A percentile compares a stretch with the other conserved stretches of the same genome.
Evolutionary conservation across 2,113 vertebrate genomes (phyloP).

Genomic region (Mungos mungo): DNA sequence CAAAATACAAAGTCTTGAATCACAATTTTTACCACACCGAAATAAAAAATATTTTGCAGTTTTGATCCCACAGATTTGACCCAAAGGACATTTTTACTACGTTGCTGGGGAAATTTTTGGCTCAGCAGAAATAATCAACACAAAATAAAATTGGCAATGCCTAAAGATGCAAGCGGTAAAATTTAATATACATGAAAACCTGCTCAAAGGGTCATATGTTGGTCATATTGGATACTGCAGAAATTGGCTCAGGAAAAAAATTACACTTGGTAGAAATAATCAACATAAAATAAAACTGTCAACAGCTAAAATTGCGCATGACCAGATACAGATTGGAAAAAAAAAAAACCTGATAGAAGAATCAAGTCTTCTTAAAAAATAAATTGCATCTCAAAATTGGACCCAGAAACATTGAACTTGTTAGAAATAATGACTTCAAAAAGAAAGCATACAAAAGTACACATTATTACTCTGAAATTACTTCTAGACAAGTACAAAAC

Average conservation of each 20-base stretch:
- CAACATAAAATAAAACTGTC: constrained; percentile 70
- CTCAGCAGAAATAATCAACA: constrained; percentile 39
- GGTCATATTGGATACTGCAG: background rate
- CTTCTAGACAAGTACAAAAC: background rate
- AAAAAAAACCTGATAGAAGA: background rate
- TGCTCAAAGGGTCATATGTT: background rate
- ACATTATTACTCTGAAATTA: background rate
- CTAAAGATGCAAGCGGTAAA: constrained; percentile 24
- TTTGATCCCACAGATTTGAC: constrained; percentile 35
- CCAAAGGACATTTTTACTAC: constrained; percentile 31
- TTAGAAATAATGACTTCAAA: background rate
- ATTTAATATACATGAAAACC: constrained; percentile 41
- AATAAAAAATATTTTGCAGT: background rate
- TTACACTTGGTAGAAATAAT: constrained; percentile 39
- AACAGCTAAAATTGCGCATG: constrained; percentile 57
- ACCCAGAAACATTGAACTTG: background rate
- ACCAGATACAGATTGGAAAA: background rate
- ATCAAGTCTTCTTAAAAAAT: constrained; percentile 17
- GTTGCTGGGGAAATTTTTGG: constrained; percentile 33
- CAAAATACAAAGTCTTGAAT: background rate
- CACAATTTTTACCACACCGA: constrained; percentile 9
- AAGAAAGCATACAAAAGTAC: background rate
- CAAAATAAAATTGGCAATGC: constrained; percentile 37
- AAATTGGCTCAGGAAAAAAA: constrained; percentile 34
- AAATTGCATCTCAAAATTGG: background rate